These are phyloP conservation scores for Drosophila malerkotliana DNA, from an alignment of 1,140 invertebrate species.

Conservation along the genomic window DNA sequence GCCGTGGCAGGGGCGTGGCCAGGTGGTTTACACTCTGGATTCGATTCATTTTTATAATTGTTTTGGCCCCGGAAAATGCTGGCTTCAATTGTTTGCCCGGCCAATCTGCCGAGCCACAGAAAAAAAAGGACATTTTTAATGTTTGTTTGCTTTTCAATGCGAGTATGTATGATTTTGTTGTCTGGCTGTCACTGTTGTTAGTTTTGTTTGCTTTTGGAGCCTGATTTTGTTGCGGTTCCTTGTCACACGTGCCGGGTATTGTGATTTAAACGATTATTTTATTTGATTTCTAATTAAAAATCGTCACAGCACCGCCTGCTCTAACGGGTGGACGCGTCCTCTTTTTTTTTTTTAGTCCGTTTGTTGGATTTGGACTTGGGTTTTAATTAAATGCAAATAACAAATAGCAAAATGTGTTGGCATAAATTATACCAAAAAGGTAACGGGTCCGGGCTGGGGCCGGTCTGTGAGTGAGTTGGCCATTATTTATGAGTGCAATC, in stretches of 20 bases:
- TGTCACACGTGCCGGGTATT: slow-evolving; percentile 68
- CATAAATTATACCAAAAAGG: slow-evolving; percentile 63
- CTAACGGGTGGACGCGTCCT: neutral
- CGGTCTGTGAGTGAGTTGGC: slow-evolving; percentile 20
- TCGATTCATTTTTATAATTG: slow-evolving; percentile 63
- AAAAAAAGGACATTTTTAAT: slow-evolving; percentile 68
- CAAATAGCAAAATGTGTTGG: slow-evolving; percentile 62
- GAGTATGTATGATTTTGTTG: slow-evolving; percentile 2
- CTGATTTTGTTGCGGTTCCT: slow-evolving; percentile 31
- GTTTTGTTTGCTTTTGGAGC: neutral
- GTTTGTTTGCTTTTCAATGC: slow-evolving; percentile 58
- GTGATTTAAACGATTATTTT: slow-evolving; percentile 66
- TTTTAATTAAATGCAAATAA: slow-evolving; percentile 81
- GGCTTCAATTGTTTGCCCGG: slow-evolving; percentile 60
- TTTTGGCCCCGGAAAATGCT: slow-evolving; percentile 48
- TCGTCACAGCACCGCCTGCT: slow-evolving; percentile 31
- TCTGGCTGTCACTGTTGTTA: neutral
- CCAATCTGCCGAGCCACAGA: slow-evolving; percentile 41
- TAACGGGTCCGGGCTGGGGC: neutral
- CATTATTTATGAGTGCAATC: slow-evolving; percentile 81
- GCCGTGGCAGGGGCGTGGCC: slow-evolving; percentile 3
- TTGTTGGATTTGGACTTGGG: slow-evolving; percentile 43
- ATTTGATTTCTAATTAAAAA: slow-evolving; percentile 81
- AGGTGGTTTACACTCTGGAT: slow-evolving; percentile 32
- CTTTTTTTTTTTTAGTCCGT: slow-evolving; percentile 3